Base-by-base conservation (phyloP, 2,888 invertebrate genomes). In the Drosophila monieri region DNA sequence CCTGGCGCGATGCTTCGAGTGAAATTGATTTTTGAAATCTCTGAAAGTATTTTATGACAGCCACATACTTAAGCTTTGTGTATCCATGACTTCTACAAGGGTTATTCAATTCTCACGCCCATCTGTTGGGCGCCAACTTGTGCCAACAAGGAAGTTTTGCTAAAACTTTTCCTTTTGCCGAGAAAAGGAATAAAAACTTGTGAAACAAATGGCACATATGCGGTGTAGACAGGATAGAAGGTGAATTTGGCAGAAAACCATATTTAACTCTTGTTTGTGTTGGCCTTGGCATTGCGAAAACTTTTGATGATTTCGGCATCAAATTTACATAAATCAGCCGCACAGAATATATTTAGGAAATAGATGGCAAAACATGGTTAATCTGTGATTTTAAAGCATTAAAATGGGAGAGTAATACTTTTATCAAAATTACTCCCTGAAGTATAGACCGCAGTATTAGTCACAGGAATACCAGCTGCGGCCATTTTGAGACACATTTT, bases 401-500 rank as follows among this genome's bases (percentile, higher is more conserved):
- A 27, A 27, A 27, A 27, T 18, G 18, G 18, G 2, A 1, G 18
- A 35, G 15, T 18, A 35, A 3, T 32, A 32, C 12, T 3, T 10
- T 10, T 51, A 70, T 62, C 58, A 77, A 70, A 80, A 9, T 9
- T 27, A 27, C 27, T 27, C 9, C 9, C 27, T 27, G 8, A 27
- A 32, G 12, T 32, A 32, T 3, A 32, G 32, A 10, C 12, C 4
- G 32, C 12, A 1, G 12, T 35, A n/a, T 35, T 14, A 35, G 35
- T 35, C 35, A 35, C 14, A 32, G 32, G 10, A 32, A 10, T 35
- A 78, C 76, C 81, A 80, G 81, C 85, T 81, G 81, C 81, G 85
- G 88, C 81, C 81, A 81, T 81, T 87, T 81, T 81, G 81, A 81
- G 81, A 73, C 78, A 59, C 66, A 72, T 73, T 73, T 80, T 81